Evolutionary conservation across 2,113 vertebrate species (phyloP).

Genomic region (Pandion haliaetus): DNA sequence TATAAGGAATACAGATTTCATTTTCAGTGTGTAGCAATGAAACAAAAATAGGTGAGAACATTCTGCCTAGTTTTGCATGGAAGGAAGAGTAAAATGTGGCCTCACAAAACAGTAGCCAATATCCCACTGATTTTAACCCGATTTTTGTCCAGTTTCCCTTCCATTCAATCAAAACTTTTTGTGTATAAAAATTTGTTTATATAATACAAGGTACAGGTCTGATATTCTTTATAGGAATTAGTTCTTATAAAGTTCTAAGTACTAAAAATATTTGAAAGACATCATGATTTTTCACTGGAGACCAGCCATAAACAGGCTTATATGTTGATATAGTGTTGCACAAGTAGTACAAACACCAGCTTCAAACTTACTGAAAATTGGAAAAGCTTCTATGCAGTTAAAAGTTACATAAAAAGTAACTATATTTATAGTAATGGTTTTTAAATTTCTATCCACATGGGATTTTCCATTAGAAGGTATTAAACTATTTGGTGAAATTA

Average conservation of each 20-base stretch:
- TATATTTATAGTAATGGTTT: neutral
- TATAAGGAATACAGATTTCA: too few relatives aligned
- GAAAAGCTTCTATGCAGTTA: neutral
- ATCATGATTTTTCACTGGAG: neutral
- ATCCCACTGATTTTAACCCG: accelerated
- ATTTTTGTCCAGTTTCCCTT: neutral
- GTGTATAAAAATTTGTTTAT: neutral
- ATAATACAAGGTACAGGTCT: neutral
- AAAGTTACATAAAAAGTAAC: neutral
- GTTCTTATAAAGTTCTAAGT: neutral
- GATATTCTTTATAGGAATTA: neutral
- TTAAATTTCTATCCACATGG: neutral
- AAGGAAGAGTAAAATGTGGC: neutral
- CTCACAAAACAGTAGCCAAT: neutral
- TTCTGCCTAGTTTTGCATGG: neutral
- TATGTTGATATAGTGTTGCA: neutral
- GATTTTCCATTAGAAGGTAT: neutral
- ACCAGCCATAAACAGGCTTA: neutral
- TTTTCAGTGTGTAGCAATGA: neutral
- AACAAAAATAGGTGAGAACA: neutral
- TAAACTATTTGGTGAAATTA: neutral
- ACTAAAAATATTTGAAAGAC: neutral
- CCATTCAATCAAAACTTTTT: neutral
- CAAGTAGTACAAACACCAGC: neutral
- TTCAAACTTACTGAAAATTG: neutral